phyloP scores from a whole-genome alignment of 2,113 vertebrate species.

The Xiphophorus maculatus region DNA sequence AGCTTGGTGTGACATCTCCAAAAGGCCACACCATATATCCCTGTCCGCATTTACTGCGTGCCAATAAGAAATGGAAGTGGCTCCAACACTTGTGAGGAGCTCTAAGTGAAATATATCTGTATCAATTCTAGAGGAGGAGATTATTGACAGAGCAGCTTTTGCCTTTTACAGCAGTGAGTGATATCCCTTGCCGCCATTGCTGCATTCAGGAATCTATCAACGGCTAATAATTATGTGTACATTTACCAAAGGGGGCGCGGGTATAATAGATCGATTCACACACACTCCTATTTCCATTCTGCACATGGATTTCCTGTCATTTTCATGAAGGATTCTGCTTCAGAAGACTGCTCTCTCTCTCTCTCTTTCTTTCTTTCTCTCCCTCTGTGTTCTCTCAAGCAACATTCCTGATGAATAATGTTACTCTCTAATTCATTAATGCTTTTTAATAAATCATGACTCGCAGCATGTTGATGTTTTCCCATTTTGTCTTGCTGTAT shows the following conservation, averaged over 20 bases:
- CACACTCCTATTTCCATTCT: slow-evolving; percentile 58
- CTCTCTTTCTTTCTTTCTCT: neutral
- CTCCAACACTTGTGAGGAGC: slow-evolving; percentile 35
- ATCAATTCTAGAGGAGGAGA: slow-evolving; percentile 18
- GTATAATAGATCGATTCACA: slow-evolving; percentile 67
- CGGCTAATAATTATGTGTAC: slow-evolving; percentile 76
- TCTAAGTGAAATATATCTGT: slow-evolving; percentile 52
- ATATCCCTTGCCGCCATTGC: slow-evolving; percentile 33
- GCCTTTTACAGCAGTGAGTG: slow-evolving; percentile 51
- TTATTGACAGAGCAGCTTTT: slow-evolving; percentile 57
- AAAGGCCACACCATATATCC: slow-evolving; percentile 67
- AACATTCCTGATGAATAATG: slow-evolving; percentile 8
- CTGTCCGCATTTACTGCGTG: slow-evolving; percentile 59
- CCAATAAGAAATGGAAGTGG: slow-evolving; percentile 65
- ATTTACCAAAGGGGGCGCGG: slow-evolving; percentile 58
- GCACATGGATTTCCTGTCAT: slow-evolving; percentile 74
- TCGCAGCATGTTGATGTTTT: slow-evolving; percentile 35
- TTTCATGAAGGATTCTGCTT: slow-evolving; percentile 63
- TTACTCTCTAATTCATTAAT: slow-evolving; percentile 36
- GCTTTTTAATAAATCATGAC: slow-evolving; percentile 57
- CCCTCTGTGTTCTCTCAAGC: neutral
- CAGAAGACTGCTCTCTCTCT: slow-evolving; percentile 15
- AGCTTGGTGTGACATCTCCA: slow-evolving; percentile 27
- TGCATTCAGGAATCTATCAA: slow-evolving; percentile 65
- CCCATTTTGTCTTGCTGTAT: neutral